Base-by-base conservation (phyloP, 2,888 invertebrate genomes). In the Lamellibrachia columna region DNA sequence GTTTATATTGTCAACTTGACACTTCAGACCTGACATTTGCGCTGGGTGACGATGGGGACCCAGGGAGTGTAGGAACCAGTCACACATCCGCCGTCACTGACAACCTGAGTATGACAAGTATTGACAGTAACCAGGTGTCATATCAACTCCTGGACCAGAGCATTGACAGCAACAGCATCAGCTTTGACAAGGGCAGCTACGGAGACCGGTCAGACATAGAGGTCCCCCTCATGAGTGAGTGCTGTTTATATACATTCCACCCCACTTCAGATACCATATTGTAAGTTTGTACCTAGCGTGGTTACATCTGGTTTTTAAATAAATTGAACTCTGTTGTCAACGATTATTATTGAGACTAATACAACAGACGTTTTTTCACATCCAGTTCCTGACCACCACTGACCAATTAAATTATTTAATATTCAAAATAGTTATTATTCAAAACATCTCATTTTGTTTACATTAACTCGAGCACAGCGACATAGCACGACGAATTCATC, bases 61-160 rank as follows among this genome's bases (percentile, higher is more conserved):
- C 75, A 75, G 75, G 75, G 4, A 15, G 22, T 15, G 22, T 15
- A n/a, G n/a, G 22, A n/a, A 91, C 93, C 9, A 93, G 93, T 90
- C 22, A 92, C 15, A 92, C 93, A 8, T 93, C 93, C 9, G 93
- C 92, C 15, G 90, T 93, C n/a, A 92, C 93, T 40, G 94, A 94
- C 94, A 93, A 58, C 40, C 91, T 92, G 15, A 94, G 94, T 92
- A 92, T 94, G 91, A 92, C 94, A 0, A 94, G 94, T 90, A 92
- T 91, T 0, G 94, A 93, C 92, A 93, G 94, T 90, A 90, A 60
- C 90, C 92, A 92, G n/a, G 92, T 93, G 22, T 93, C 92, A 53
- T 94, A 93, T 91, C 93, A 93, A 8, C 92, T 91, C 90, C 53
- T 94, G 28, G 93, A 94, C 92, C 75, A 60, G 75, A 93, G 92